Percentiles rank a stretch among this genome's conserved stretches.
Evolutionary conservation across 2,113 vertebrate genomes (phyloP).

Genomic region (Gadus macrocephalus): DNA sequence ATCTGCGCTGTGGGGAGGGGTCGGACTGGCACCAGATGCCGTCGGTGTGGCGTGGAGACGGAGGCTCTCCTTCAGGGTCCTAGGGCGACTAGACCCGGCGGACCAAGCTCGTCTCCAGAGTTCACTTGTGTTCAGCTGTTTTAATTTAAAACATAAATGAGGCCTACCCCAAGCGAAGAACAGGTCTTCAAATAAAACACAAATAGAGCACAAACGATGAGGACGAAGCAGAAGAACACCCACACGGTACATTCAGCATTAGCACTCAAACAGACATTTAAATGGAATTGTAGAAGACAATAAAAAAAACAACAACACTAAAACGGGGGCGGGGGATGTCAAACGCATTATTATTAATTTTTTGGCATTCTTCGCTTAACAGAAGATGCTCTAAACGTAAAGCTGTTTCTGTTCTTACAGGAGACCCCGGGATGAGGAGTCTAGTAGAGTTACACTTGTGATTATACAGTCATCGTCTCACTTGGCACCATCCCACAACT

Average conservation of each 20-base stretch:
- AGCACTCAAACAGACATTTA: conserved; percentile 28
- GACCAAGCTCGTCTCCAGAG: conserved; percentile 47
- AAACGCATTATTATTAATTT: conserved; percentile 8
- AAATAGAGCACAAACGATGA: conserved; percentile 49
- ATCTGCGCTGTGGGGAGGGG: conserved; percentile 48
- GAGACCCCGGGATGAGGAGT: too few relatives aligned
- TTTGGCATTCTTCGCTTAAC: conserved; percentile 21
- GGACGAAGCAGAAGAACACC: conserved; percentile 47
- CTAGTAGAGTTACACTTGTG: too few relatives aligned
- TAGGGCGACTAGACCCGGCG: conserved; percentile 41
- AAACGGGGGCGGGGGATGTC: conserved; percentile 16
- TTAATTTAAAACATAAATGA: conserved; percentile 76
- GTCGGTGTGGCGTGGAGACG: conserved; percentile 43
- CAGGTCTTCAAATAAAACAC: conserved; percentile 31
- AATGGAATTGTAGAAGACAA: conserved; percentile 50
- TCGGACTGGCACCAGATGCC: conserved; percentile 54
- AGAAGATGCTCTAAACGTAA: neutral
- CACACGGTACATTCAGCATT: conserved; percentile 47
- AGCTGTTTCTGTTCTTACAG: too few relatives aligned
- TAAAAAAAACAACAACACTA: conserved; percentile 24
- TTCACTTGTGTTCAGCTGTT: conserved; percentile 68
- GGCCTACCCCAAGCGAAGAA: conserved; percentile 52
- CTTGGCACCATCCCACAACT: too few relatives aligned
- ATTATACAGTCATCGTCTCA: too few relatives aligned
- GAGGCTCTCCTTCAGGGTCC: conserved; percentile 23